Percentiles rank a stretch among this genome's conserved stretches.
These are phyloP conservation scores for Thamnophis sirtalis DNA, from an alignment of 2,113 vertebrate species.

Conservation along the genomic window DNA sequence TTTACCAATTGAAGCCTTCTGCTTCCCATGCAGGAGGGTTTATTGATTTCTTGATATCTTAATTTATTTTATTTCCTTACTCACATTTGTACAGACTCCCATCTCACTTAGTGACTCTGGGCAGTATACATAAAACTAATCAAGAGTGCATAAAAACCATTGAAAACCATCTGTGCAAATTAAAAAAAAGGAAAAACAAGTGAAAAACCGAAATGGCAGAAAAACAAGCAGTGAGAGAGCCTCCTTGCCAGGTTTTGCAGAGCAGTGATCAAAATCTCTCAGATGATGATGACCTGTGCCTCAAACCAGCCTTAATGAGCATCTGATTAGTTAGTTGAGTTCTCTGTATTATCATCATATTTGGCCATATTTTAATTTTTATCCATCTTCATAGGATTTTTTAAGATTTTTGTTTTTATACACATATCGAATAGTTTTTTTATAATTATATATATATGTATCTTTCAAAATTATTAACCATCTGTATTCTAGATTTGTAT, in stretches of 20 bases:
- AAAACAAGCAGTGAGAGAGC: not conserved
- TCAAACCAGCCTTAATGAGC: not conserved
- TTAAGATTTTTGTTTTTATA: not conserved
- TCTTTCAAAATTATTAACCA: not conserved
- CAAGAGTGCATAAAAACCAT: not conserved
- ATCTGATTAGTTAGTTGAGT: not conserved
- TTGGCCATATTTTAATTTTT: not conserved
- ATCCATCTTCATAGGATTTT: not conserved
- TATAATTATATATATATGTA: not conserved
- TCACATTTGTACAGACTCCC: not conserved
- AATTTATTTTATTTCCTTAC: constrained; percentile 28
- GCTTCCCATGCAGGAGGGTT: constrained; percentile 5
- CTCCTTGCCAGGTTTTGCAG: not conserved
- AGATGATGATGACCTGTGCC: not conserved
- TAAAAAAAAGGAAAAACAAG: not conserved
- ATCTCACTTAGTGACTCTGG: not conserved
- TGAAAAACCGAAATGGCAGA: not conserved
- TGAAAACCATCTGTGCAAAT: not conserved
- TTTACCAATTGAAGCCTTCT: constrained; percentile 52
- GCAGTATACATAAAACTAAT: not conserved
- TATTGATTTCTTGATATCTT: constrained; percentile 40
- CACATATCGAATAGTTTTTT: not conserved
- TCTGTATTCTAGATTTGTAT: not conserved
- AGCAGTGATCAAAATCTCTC: not conserved
- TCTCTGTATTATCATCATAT: not conserved